phyloP scores from a whole-genome alignment of 2,113 vertebrate species.

The Natator depressus region DNA sequence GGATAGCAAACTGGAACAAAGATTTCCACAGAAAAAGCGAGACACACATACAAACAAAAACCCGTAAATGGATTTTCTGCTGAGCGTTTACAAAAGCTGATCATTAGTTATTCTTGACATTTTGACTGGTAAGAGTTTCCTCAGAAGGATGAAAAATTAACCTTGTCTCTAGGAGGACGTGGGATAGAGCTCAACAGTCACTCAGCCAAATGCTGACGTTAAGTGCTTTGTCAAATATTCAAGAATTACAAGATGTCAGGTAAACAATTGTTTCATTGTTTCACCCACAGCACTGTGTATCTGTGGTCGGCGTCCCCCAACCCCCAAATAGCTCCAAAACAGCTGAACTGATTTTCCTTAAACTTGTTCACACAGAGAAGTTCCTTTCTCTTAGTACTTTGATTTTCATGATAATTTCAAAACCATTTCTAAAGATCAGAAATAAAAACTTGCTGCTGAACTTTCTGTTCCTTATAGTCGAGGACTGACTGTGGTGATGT shows the following conservation, averaged over 20 bases:
- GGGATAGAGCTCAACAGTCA: neutral
- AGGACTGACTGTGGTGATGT: neutral
- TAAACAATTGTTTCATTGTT: slow-evolving; percentile 22
- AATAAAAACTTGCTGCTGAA: neutral
- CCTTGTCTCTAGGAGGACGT: neutral
- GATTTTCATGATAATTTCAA: neutral
- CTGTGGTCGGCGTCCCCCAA: neutral
- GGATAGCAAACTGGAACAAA: neutral
- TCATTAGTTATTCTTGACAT: slow-evolving; percentile 20
- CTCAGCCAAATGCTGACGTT: neutral
- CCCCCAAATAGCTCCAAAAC: neutral
- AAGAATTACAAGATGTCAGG: neutral
- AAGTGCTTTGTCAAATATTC: slow-evolving; percentile 29
- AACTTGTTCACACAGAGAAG: neutral
- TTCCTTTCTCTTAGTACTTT: neutral
- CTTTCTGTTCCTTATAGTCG: neutral
- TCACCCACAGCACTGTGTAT: neutral
- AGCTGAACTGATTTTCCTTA: neutral
- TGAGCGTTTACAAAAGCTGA: neutral
- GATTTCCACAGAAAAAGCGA: neutral
- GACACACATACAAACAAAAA: neutral
- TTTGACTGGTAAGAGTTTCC: slow-evolving; percentile 1
- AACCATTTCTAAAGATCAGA: neutral
- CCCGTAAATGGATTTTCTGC: slow-evolving; percentile 12
- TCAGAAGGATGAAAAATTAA: slow-evolving; percentile 33